These are phyloP conservation scores for Aramus guarauna DNA, from an alignment of 2,113 vertebrate genomes.

Conservation along the genomic window DNA sequence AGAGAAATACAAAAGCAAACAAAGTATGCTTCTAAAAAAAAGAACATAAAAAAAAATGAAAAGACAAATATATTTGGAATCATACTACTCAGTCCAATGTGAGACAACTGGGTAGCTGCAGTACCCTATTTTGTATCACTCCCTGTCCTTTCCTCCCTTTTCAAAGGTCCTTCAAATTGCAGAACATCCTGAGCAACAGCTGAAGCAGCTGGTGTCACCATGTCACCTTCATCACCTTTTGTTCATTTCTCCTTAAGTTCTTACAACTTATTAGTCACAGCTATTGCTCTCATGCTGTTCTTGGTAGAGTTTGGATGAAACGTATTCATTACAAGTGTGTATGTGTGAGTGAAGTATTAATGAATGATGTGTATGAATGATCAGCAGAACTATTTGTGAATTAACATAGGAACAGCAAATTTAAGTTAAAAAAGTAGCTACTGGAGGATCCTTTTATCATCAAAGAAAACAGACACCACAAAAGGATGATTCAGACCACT, in stretches of 20 bases:
- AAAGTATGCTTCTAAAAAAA: neutral
- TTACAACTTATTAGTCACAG: neutral
- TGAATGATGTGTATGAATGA: neutral
- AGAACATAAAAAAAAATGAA: neutral
- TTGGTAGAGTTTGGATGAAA: neutral
- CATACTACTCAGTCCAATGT: neutral
- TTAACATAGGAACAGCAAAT: neutral
- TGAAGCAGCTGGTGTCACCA: neutral
- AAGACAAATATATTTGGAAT: neutral
- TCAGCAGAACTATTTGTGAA: neutral
- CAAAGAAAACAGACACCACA: neutral
- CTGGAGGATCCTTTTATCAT: neutral
- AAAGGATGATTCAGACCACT: neutral
- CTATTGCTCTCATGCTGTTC: neutral
- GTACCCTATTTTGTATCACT: neutral
- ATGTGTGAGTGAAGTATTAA: neutral
- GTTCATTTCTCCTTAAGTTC: neutral
- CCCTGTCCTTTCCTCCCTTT: neutral
- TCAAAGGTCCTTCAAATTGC: neutral
- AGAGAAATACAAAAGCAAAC: neutral
- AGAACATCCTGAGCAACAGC: neutral
- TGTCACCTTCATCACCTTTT: neutral
- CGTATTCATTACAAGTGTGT: fast-evolving
- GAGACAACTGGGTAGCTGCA: neutral
- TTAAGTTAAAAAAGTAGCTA: neutral